Evolutionary conservation across 2,113 vertebrate genomes (phyloP).

Genomic region (Pomatostomus ruficeps): DNA sequence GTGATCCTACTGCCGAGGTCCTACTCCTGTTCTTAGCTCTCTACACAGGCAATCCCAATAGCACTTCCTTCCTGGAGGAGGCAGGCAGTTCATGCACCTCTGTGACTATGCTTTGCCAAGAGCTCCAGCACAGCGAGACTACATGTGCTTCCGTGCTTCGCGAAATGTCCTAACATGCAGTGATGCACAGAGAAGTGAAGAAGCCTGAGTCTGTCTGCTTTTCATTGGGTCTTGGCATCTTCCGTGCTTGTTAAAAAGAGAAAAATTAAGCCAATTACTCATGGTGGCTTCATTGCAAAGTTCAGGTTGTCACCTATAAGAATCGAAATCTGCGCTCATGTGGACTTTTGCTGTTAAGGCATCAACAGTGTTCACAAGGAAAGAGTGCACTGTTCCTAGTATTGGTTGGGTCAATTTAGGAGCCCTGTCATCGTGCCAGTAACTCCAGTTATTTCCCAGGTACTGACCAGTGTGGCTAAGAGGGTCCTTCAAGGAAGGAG

Average conservation of each 20-base stretch:
- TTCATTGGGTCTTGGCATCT: neutral
- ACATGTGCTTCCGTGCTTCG: rapidly evolving
- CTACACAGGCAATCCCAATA: neutral
- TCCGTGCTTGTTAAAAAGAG: neutral
- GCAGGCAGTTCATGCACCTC: neutral
- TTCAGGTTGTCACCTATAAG: neutral
- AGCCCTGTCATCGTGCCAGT: neutral
- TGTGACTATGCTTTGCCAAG: neutral
- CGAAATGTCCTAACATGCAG: neutral
- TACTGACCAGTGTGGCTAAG: neutral
- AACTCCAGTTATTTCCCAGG: neutral
- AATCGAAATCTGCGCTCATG: neutral
- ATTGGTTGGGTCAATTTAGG: neutral
- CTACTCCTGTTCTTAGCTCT: neutral
- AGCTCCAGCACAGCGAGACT: neutral
- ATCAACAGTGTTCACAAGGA: neutral
- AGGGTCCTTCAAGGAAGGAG: neutral
- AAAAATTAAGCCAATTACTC: neutral
- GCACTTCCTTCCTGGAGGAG: neutral
- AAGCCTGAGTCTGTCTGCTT: neutral
- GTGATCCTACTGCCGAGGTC: neutral
- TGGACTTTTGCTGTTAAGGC: neutral
- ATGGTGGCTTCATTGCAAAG: neutral
- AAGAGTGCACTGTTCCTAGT: neutral
- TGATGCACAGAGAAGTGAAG: neutral